A percentile compares a stretch with the other conserved stretches of the same genome.
phyloP scores from a whole-genome alignment of 2,888 invertebrate genomes.

The Nomada ruficornis region DNA sequence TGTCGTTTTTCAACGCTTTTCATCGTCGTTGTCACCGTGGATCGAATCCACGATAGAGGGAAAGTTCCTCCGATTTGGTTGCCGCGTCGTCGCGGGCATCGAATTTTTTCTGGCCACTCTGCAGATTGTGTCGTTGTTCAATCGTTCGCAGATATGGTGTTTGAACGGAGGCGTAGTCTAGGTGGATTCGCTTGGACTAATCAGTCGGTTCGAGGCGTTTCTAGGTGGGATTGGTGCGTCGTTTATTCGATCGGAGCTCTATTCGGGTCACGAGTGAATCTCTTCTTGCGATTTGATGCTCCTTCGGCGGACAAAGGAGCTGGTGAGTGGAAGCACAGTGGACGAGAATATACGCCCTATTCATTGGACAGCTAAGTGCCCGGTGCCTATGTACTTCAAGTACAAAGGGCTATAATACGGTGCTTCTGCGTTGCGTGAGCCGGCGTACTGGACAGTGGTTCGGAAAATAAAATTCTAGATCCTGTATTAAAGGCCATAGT shows the following conservation, averaged over 20 bases:
- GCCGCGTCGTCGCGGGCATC: too few species aligned
- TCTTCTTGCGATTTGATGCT: not conserved
- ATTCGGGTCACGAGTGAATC: constrained; percentile 9
- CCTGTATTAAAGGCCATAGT: too few species aligned
- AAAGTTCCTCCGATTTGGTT: not conserved
- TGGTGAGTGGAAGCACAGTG: constrained; percentile 6
- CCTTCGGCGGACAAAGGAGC: not conserved
- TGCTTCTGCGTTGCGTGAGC: too few species aligned
- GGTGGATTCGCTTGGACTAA: not conserved
- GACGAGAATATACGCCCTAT: not conserved
- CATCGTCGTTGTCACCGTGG: constrained; percentile 10
- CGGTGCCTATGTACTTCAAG: not conserved
- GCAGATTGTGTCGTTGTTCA: too few species aligned
- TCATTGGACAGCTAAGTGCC: not conserved
- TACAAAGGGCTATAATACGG: too few species aligned
- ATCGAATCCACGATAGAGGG: constrained; percentile 19
- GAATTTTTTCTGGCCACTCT: too few species aligned
- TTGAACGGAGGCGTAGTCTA: not conserved
- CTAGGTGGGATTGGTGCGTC: not conserved
- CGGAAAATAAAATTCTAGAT: too few species aligned
- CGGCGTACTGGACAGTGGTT: too few species aligned
- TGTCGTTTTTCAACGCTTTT: not conserved
- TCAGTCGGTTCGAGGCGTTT: constrained; percentile 7
- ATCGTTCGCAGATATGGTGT: too few species aligned
- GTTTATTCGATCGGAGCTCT: constrained; percentile 16